These are phyloP conservation scores for Hydra vulgaris DNA, from an alignment of 30 jellyfish, hydroid and myxozoan genomes.

Conservation along the genomic window DNA sequence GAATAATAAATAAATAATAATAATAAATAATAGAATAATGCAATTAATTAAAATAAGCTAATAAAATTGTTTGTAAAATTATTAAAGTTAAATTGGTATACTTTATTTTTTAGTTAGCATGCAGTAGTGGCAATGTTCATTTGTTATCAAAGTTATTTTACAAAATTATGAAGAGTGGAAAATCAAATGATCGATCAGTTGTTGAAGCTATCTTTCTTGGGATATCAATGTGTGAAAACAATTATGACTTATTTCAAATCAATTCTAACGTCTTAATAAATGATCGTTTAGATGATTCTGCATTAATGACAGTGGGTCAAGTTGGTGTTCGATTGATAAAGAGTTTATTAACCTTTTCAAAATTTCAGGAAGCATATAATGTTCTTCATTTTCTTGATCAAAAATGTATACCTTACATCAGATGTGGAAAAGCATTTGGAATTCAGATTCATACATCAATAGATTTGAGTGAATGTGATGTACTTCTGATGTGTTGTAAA, in stretches of 20 bases:
- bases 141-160: not conserved
- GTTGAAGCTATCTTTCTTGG: not conserved
- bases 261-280: not conserved
- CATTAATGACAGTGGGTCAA: not conserved
- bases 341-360: not conserved
- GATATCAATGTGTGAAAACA: not conserved
- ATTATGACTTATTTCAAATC: not conserved
- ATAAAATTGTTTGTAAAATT: not conserved
- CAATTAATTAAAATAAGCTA: not conserved
- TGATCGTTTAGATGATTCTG: not conserved
- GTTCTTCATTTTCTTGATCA: not conserved
- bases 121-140: not conserved
- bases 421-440: not conserved
- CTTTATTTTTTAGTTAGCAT: not conserved
- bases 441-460: not conserved
- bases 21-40: too few species aligned
- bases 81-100: not conserved
- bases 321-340: constrained; percentile 5
- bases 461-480: not conserved
- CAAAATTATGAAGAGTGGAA: not conserved
- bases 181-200: not conserved
- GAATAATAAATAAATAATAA: too few species aligned
- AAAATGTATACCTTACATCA: not conserved
- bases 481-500: not conserved
- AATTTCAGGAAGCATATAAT: not conserved